phyloP scores from a whole-genome alignment of 2,888 invertebrate genomes.

The Sinhomidia bicolor region DNA sequence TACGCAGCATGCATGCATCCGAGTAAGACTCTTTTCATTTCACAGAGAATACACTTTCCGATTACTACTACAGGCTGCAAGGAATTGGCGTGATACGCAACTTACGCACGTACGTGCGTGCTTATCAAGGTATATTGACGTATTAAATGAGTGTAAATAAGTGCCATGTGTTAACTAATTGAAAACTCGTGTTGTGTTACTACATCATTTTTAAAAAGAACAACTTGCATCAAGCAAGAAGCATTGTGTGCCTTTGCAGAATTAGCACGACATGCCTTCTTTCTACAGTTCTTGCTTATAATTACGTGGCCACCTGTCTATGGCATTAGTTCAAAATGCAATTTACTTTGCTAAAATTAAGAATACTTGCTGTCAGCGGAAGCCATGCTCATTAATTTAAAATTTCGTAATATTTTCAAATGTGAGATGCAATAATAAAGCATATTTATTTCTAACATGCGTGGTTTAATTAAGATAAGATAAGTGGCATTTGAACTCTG shows the following conservation, averaged over 20 bases:
- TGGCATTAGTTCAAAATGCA: neutral
- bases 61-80: neutral
- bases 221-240: neutral
- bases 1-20: no score
- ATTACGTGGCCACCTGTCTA: slow-evolving; percentile 19
- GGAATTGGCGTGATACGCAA: neutral
- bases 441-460: neutral
- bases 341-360: neutral
- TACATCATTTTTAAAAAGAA: neutral
- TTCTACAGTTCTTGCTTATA: neutral
- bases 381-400: neutral
- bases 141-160: neutral
- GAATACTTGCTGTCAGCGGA: neutral
- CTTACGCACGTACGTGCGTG: no score
- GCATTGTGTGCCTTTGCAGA: neutral
- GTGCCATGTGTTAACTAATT: slow-evolving; percentile 33
- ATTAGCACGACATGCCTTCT: neutral
- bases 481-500: no score
- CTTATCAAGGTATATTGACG: neutral
- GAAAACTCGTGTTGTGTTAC: slow-evolving; percentile 27
- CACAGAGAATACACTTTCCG: neutral
- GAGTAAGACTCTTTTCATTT: no score
- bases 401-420: neutral
- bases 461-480: slow-evolving; percentile 9
- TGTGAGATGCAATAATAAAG: neutral